Evolutionary conservation across 2,888 invertebrate genomes (phyloP).

Genomic region (Melieria crassipennis): DNA sequence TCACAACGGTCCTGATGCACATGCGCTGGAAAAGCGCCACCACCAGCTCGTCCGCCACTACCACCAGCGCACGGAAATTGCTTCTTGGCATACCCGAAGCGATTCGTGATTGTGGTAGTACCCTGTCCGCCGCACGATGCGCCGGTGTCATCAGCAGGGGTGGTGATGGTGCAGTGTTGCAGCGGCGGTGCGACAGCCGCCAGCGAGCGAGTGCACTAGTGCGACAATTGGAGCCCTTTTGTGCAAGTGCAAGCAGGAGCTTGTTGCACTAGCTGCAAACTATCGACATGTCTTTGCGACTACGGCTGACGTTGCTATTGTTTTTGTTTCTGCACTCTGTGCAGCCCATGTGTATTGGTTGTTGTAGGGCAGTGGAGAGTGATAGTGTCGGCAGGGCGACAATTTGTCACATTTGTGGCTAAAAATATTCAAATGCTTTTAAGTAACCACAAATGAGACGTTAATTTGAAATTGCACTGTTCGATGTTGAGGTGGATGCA

Average conservation of each 20-base stretch:
- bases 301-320: neutral
- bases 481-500: slow-evolving; percentile 3
- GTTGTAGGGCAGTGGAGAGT: neutral
- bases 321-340: neutral
- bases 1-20: slow-evolving; percentile 56
- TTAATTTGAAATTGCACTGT: slow-evolving; percentile 13
- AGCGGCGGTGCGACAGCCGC: neutral
- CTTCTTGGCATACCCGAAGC: slow-evolving; percentile 18
- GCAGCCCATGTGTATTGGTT: neutral
- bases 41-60: slow-evolving; percentile 18
- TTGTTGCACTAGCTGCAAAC: neutral
- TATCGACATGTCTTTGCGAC: slow-evolving; percentile 15
- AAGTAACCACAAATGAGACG: slow-evolving; percentile 14
- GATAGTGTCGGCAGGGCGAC: neutral
- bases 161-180: slow-evolving; percentile 15
- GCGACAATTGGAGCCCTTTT: slow-evolving; percentile 35
- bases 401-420: slow-evolving; percentile 24
- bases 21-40: slow-evolving; percentile 53
- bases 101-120: slow-evolving; percentile 20
- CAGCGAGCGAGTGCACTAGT: slow-evolving; percentile 44
- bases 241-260: slow-evolving; percentile 40
- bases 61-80: slow-evolving; percentile 14
- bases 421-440: slow-evolving; percentile 25
- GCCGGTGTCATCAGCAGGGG: neutral
- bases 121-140: slow-evolving; percentile 19